Conservation (phyloP, 2,797 vertebrate genomes). For the Xenentodon cancila region DNA sequence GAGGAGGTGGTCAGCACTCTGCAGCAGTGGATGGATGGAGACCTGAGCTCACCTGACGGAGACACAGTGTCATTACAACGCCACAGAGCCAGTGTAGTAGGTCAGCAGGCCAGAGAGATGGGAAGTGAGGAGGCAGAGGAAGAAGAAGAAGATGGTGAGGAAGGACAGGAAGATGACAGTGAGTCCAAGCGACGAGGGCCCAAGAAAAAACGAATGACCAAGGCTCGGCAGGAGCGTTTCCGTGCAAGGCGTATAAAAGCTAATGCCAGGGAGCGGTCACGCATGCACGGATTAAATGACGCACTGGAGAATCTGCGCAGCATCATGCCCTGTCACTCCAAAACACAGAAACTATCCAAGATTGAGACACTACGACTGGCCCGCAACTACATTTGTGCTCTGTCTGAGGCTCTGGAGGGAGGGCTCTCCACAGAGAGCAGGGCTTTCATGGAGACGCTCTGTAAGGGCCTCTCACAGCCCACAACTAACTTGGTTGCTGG, state of each 20-base stretch:
- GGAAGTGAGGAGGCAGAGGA: constrained; percentile 81
- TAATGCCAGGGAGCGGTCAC: constrained; percentile 91
- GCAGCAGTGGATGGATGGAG: constrained; percentile 85
- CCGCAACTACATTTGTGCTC: constrained; percentile 96
- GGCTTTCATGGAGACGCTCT: constrained; percentile 93
- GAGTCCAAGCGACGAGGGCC: constrained; percentile 92
- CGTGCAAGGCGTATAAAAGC: constrained; percentile 91
- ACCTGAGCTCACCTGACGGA: constrained; percentile 84
- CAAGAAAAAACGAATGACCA: constrained; percentile 98
- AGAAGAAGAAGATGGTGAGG: constrained; percentile 87
- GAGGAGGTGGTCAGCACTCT: constrained; percentile 84
- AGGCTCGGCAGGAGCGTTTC: constrained; percentile 92
- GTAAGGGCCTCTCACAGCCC: constrained; percentile 95
- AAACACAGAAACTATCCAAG: constrained; percentile 97
- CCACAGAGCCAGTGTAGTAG: constrained; percentile 67
- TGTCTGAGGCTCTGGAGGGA: constrained; percentile 92
- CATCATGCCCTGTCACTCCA: constrained; percentile 98
- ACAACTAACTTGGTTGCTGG: constrained; percentile 95
- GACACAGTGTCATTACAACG: constrained; percentile 67
- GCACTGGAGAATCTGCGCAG: constrained; percentile 91
- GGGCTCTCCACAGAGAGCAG: constrained; percentile 89
- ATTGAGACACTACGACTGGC: constrained; percentile 95
- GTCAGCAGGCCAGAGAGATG: constrained; percentile 62
- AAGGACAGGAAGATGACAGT: constrained; percentile 83
- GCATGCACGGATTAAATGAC: constrained; percentile 96